Base-by-base conservation (phyloP, 2,888 invertebrate genomes). In the Stratiomys singularior region DNA sequence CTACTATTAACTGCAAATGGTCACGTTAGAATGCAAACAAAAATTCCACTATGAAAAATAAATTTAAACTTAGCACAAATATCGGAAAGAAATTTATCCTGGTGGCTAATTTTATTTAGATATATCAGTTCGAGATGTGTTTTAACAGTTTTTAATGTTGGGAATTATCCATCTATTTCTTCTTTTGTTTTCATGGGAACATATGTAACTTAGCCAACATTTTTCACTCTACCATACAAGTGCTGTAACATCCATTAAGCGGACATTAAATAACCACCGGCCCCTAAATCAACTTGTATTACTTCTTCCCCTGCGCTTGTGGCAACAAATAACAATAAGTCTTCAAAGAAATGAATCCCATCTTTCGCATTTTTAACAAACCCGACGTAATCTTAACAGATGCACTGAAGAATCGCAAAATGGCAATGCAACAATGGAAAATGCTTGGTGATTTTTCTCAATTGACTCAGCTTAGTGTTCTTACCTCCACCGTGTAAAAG, bases 271-370 rank as follows among this genome's bases (percentile, higher is more conserved):
- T 30, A 28, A 28, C 64, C 64, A 13, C 28, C 30, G 64, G 52
- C 11, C 28, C 27, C 28, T 64, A 28, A 11, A 30, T 64, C 64
- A 64, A 18, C n/a, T 64, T 30, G 28, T 28, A 64, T 64, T 27
- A 64, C 28, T 11, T n/a, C 1, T 9, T 13, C 64, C 7, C 28
- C 11, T 64, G 30, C 27, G 37, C 3, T 37, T 5, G 37, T 37
- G 64, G 30, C 64, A 64, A 64, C 64, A 64, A 64, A 64, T 64
- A 64, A 64, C 64, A 28, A 64, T 64, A 27, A 64, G 64, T 64
- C 64, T 28, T 15, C 1, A 28, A 37, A 64, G 64, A 64, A 64
- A 64, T 27, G 64, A 30, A 27, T 18, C 64, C 64, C 52, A 52
- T 52, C 52, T 52, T 30, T 64, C 21, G 58, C 30, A 18, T 52